Base-by-base conservation (phyloP, 1,140 invertebrate genomes). In the Zaprionus taronus region DNA sequence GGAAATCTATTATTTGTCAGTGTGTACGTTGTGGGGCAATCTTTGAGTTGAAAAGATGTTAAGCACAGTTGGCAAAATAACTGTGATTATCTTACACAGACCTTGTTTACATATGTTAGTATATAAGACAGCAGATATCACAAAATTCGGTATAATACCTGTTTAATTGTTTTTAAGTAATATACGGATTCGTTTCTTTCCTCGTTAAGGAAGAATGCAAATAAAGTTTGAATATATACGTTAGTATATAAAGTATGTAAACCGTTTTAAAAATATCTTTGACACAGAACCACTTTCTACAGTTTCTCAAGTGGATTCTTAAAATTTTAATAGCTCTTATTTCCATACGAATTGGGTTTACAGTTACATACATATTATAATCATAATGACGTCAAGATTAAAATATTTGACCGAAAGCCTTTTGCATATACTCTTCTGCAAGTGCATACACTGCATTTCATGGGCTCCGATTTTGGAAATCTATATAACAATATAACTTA, bases 61-160 rank as follows among this genome's bases (percentile, higher is more conserved):
- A 7, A 14, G 4, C 31, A 4, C 12, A 49, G 31, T 38, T 24
- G 14, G 41, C 22, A 26, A 12, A 28, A 14, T 11, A 47, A 20
- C 36, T 38, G 53, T 56, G 34, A 44, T 67, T 44, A 56, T 41
- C 22, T 57, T 44, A 57, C 49, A 20, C 36, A 53, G 47, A 20
- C 22, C 15, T 53, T 61, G 44, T 53, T 66, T 51, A 51, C 41
- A 44, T 41, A 49, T 60, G 60, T 31, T 31, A 31, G 9, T 31
- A 44, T 61, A 51, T 62, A 28, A 28, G 57, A 38, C 38, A 28
- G 67, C 12, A 53, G 26, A 62, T 53, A 69, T 69, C 26, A 68
- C 44, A 67, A 57, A 60, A 58, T 14, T 49, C 0, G 57, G 49
- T 68, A 24, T 26, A 55, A 65, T 65, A 65, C n/a, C 24, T 24